Base-by-base conservation (phyloP, 64 coral and sea anemone species). In the Anthopleura sola region DNA sequence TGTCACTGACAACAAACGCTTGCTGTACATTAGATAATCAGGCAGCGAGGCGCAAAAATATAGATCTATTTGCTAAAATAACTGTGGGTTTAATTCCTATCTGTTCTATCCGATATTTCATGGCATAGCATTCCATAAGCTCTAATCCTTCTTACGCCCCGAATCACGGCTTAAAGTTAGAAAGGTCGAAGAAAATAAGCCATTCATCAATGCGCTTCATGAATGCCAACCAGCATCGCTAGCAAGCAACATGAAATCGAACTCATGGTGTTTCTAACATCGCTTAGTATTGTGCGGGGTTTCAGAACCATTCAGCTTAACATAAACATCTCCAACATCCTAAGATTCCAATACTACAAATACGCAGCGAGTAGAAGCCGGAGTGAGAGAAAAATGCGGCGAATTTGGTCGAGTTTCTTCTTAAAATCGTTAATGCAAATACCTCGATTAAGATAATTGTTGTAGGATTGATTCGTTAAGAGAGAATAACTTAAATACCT, bases 401-500 rank as follows among this genome's bases (percentile, higher is more conserved):
- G 66, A 71, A 71, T 31, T 71, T 34, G 14, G 6, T 14, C 10
- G n/a, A 71, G 14, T 16, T 71, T 34, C 29, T 71, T 71, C 66
- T 34, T 11, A 2, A 34, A 34, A 32, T 34, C 31, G 31, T 32
- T 32, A 34, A 32, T 32, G 66, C 66, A 71, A 71, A 34, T 71
- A 71, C n/a, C 66, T 71, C 66, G 66, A 71, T 71, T 71, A 71
- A 71, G 66, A 36, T 71, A 16, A 34, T 71, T 71, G 66, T 71
- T 2, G 10, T 9, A 34, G 8, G n/a, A 10, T 71, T 71, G n/a
- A 71, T 71, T 71, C 66, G 29, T 29, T 71, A 15, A 71, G 28
- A 71, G 66, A 71, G 66, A 71, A 71, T 71, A 71, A 71, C 66
- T 71, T 34, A 36, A 71, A 71, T 79, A 79, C 76, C 76, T 79